Base-by-base conservation (phyloP, 1,140 invertebrate species). In the Camponotus vicinus region DNA sequence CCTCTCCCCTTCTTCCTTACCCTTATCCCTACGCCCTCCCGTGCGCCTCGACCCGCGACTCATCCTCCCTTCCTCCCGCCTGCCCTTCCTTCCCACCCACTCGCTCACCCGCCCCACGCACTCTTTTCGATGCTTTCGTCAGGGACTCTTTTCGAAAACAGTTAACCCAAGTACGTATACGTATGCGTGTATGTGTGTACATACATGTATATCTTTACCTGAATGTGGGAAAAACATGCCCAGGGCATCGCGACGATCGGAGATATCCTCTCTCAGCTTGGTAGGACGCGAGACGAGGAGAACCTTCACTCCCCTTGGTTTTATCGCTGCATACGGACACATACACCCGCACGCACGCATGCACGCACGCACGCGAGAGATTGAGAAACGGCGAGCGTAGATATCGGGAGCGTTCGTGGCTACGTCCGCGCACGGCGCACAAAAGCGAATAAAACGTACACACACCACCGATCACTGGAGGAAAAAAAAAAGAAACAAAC, bases 191-290 rank as follows among this genome's bases (percentile, higher is more conserved):
- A 45, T 11, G 42, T 45, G 3, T 45, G 11, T 3, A 8, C 13
- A 15, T 15, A 4, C 0, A 2, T 15, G 21, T 27, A 13, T 15
- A 9, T 5, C 18, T 82, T 93, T 94, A 94, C 93, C 93, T 93
- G 92, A 94, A 94, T 93, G 90, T 92, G 89, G 90, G 90, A 88
- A 88, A 91, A 92, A 91, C 91, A 89, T 93, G 92, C 92, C 92
- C 91, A 91, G 76, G 80, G 89, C 93, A 93, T 94, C 32, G 88
- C 91, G 90, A 88, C 64, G 63, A 66, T 7, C 66, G 4, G 49
- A 49, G 49, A 6, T 88, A 71, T 86, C 87, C 52, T 84, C 67
- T 70, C 59, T 55, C 42, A 21, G 3, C 45, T n/a, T 77, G 59
- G 21, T 63, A 15, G 18, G 55, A 77, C 27, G 11, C n/a, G 55